These are phyloP conservation scores for Ophiodon elongatus DNA, from an alignment of 2,113 vertebrate species.

Conservation along the genomic window DNA sequence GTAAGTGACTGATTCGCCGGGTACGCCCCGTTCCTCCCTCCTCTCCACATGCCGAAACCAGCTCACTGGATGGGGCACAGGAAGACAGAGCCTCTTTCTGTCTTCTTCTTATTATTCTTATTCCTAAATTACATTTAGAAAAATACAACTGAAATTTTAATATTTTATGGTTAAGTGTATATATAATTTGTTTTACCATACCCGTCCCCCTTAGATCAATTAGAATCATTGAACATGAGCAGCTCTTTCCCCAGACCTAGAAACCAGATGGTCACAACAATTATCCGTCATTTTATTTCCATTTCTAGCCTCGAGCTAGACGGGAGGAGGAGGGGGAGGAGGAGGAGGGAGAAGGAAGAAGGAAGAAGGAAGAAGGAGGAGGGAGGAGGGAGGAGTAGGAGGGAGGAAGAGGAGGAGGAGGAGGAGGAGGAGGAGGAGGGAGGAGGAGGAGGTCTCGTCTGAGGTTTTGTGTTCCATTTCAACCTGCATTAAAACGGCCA, in stretches of 20 bases:
- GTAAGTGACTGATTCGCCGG: constrained; percentile 85
- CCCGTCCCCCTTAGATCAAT: constrained; percentile 36
- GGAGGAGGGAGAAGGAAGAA: constrained; percentile 13
- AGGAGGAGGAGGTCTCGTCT: neutral
- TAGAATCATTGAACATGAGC: constrained; percentile 43
- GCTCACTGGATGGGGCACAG: neutral
- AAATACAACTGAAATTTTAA: neutral
- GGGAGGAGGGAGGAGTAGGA: too few relatives aligned
- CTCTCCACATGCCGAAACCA: neutral
- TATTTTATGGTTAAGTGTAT: constrained; percentile 1
- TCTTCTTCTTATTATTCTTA: neutral
- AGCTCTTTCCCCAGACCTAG: constrained; percentile 21
- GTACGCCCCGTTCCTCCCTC: neutral
- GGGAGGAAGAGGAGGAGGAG: constrained; percentile 13
- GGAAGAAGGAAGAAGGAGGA: too few relatives aligned
- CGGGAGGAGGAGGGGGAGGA: constrained; percentile 20
- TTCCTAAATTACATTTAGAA: neutral
- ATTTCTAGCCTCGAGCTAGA: constrained; percentile 44
- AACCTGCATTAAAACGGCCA: constrained; percentile 28
- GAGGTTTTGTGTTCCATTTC: constrained; percentile 36
- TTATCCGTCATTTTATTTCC: constrained; percentile 45
- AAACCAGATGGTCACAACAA: constrained; percentile 46
- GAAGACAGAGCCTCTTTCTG: neutral
- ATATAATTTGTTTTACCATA: constrained; percentile 17
- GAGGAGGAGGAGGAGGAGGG: constrained; percentile 15